A percentile compares a stretch with the other conserved stretches of the same genome.
These are phyloP conservation scores for Dendropsophus ebraccatus DNA, from an alignment of 2,113 vertebrate genomes.

Conservation along the genomic window DNA sequence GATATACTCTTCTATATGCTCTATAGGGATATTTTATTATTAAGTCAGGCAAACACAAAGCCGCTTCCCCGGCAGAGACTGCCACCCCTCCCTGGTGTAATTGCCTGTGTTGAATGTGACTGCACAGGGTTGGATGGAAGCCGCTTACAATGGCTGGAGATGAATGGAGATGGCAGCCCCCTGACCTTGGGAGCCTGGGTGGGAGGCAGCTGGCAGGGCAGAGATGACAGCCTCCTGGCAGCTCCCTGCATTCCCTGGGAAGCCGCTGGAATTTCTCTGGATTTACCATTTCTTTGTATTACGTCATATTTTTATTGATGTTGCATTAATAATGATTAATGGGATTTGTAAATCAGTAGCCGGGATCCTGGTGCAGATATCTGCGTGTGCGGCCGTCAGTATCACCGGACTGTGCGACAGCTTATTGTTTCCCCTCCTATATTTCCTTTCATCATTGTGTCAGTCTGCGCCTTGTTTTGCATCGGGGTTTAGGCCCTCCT, in stretches of 20 bases:
- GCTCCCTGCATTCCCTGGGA: constrained; percentile 25
- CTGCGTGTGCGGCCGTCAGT: too few relatives aligned
- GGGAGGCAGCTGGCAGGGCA: constrained; percentile 49
- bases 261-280: constrained; percentile 37
- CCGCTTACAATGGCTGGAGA: constrained; percentile 16
- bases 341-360: neutral
- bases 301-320: constrained; percentile 12
- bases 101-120: constrained; percentile 23
- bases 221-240: constrained; percentile 35
- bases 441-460: too few relatives aligned
- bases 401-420: too few relatives aligned
- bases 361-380: neutral
- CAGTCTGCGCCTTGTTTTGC: too few relatives aligned
- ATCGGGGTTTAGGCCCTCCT: too few relatives aligned
- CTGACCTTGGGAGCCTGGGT: constrained; percentile 43
- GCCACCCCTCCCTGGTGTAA: constrained; percentile 23
- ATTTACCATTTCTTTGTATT: constrained; percentile 2
- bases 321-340: neutral
- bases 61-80: neutral
- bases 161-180: constrained; percentile 47
- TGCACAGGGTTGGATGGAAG: constrained; percentile 26
- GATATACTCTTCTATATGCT: neutral
- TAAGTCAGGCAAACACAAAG: neutral
- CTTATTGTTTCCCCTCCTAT: too few relatives aligned
- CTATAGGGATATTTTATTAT: neutral